Conservation (phyloP, 2,797 vertebrate genomes). For the Sebastes goodei region DNA sequence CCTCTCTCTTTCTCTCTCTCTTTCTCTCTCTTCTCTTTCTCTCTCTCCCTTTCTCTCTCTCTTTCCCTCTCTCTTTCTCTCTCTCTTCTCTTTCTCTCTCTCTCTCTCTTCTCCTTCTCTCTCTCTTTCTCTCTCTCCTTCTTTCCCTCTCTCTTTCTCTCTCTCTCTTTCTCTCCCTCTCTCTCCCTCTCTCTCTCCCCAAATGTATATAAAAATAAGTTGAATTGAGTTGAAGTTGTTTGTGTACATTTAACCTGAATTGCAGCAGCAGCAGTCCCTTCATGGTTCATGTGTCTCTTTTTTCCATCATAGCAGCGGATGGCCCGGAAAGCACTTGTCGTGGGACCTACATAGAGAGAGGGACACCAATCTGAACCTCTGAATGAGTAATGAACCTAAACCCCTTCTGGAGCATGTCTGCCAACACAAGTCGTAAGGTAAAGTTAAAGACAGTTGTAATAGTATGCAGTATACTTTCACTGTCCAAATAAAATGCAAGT, state of each 20-base stretch:
- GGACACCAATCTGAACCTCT: slow-evolving; percentile 63
- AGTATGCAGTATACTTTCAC: not conserved
- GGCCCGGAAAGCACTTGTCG: slow-evolving; percentile 53
- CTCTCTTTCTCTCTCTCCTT: fast-evolving
- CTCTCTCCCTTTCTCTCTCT: fast-evolving
- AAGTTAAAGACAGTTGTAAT: not conserved
- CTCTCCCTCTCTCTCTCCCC: no score
- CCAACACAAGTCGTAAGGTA: slow-evolving; percentile 93
- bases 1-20: no score
- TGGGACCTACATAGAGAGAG: slow-evolving; percentile 69
- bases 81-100: fast-evolving
- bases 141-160: fast-evolving
- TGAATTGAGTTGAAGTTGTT: not conserved
- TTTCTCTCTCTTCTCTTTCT: no score
- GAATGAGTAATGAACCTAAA: slow-evolving; percentile 95
- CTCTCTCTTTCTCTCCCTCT: fast-evolving
- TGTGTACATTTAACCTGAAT: not conserved
- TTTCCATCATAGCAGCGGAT: slow-evolving; percentile 58
- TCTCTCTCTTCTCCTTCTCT: fast-evolving
- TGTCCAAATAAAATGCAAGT: not conserved
- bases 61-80: fast-evolving
- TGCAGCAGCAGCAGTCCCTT: not conserved
- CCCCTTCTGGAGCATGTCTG: slow-evolving; percentile 98
- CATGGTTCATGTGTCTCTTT: not conserved
- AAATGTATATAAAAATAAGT: no score